Conservation (phyloP, 2,888 invertebrate species). For the Pterostichus niger region DNA sequence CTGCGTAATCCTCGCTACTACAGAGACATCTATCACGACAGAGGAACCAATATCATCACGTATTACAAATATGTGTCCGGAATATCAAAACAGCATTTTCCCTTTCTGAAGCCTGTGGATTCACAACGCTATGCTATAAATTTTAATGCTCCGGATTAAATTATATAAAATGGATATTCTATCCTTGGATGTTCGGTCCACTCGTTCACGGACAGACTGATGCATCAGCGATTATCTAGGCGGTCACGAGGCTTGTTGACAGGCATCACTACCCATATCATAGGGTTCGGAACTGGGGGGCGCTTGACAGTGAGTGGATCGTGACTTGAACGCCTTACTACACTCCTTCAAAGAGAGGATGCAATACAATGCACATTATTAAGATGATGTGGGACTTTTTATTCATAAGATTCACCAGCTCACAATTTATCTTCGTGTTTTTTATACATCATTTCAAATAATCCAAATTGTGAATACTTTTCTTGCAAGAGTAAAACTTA, state of each 20-base stretch:
- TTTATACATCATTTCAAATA: too few species aligned
- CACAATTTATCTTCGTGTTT: too few species aligned
- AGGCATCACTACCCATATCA: conserved; percentile 20
- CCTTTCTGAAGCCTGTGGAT: conserved; percentile 18
- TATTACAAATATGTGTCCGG: conserved; percentile 6
- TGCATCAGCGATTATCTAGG: conserved; percentile 57
- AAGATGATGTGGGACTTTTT: too few species aligned
- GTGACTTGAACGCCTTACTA: not conserved
- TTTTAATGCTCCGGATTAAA: conserved; percentile 62
- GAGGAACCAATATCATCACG: not conserved
- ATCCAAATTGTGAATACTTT: too few species aligned
- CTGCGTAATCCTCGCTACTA: too few species aligned
- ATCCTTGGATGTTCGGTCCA: not conserved
- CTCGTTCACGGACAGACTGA: conserved; percentile 49
- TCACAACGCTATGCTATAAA: conserved; percentile 30
- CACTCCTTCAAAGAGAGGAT: not conserved
- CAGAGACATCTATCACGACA: too few species aligned
- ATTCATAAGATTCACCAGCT: too few species aligned
- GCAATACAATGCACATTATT: too few species aligned
- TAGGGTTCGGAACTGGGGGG: not conserved
- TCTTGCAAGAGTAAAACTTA: too few species aligned
- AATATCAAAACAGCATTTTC: conserved; percentile 12
- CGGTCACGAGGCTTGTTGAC: conserved; percentile 38
- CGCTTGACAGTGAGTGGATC: not conserved
- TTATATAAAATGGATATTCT: conserved; percentile 56